phyloP scores from a whole-genome alignment of 2,113 vertebrate genomes.

The Cavia porcellus region DNA sequence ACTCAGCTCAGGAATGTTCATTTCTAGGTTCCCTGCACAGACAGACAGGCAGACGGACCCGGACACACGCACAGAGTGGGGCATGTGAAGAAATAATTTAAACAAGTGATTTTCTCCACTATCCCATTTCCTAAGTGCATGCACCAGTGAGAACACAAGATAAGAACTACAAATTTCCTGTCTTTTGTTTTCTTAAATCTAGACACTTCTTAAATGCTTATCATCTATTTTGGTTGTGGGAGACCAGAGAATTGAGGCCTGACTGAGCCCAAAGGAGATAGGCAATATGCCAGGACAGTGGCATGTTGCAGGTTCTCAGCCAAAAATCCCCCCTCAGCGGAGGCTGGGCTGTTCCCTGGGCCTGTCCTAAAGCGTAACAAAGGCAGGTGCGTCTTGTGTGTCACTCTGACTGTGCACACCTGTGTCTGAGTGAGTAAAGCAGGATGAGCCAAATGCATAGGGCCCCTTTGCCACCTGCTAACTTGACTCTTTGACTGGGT shows the following conservation, averaged over 20 bases:
- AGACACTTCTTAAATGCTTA: background rate
- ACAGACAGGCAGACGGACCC: background rate
- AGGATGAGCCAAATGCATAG: background rate
- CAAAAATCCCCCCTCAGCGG: background rate
- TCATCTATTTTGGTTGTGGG: background rate
- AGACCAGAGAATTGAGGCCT: background rate
- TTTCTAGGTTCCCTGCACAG: background rate
- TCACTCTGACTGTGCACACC: background rate
- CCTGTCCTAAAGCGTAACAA: background rate
- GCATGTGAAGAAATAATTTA: background rate
- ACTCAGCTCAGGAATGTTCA: background rate
- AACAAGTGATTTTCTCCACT: background rate
- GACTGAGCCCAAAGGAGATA: background rate
- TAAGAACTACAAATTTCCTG: background rate
- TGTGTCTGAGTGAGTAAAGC: background rate
- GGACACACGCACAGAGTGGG: background rate
- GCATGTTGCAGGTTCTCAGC: background rate
- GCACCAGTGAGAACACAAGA: background rate
- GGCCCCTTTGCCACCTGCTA: background rate
- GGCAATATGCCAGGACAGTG: background rate
- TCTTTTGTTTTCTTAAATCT: background rate
- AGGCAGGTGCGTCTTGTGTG: background rate
- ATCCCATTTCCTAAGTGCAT: background rate
- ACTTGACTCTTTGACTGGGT: background rate
- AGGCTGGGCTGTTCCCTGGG: background rate